Evolutionary conservation across 2,797 vertebrate species (phyloP), one percentile per base, ranked within the genome.

Genomic region (Perodicticus potto): DNA sequence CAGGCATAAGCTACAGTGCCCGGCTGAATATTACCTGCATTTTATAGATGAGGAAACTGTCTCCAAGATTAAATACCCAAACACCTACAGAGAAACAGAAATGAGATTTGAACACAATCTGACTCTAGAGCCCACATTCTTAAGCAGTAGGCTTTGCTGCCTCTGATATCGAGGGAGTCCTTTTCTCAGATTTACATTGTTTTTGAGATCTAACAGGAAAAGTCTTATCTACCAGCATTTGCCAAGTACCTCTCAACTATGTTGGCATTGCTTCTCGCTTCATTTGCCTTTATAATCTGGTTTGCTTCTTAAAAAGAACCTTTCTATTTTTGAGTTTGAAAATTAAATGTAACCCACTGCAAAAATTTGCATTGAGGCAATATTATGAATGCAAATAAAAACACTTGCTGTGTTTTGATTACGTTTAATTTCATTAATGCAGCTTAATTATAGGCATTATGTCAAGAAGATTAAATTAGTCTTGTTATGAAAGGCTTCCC

Each of bases 301-400:
- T 89, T 65, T 82, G 12, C 20, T 72, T 78, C 34, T 96, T 77
- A 27, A 6, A 55, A 74, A 78, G 14, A 70, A 20, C 1, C 5
- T 76, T 92, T 86, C 70, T 37, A 20, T 63, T 84, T 86, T 85
- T 91, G 43, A 89, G 59, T 89, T 96, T 85, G 40, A 95, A 95
- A 87, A 85, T 83, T 49, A 72, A 94, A 61, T 27, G n/a, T 53
- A 69, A 43, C 65, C 55, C 43, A 45, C 5, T 53, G 3, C 5
- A 69, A 86, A 76, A 53, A 73, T 73, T 92, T 70, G 25, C 37
- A 45, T 0, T 85, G 22, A 9, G 55, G 5, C 37, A 2, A 22
- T 45, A 70, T 65, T 69, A n/a, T 23, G 73, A 76, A 55, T 67
- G n/a, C 27, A 63, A 29, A 20, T 57, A 4, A 37, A 72, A 89